Base-by-base conservation (phyloP, 2,888 invertebrate species). In the Parnassius glacialis region DNA sequence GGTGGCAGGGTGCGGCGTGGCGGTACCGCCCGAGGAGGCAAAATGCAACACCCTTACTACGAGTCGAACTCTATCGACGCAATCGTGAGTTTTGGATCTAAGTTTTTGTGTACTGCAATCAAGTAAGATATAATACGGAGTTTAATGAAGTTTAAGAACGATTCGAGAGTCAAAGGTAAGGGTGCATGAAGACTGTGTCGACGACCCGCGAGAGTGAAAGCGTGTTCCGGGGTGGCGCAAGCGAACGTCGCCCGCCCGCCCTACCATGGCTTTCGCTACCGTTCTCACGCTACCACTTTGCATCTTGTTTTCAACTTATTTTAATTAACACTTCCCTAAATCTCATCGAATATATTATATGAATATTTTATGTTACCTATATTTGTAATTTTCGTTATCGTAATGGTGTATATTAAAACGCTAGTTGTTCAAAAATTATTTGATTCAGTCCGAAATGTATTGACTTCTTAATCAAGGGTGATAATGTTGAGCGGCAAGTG, bases 121-220 rank as follows among this genome's bases (percentile, higher is more conserved):
- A 55, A 57, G 65, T 60, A 50, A 57, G 58, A 56, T 61, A 52
- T 62, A 61, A 53, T 56, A 62, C 59, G 61, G 52, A 63, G 58
- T 60, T 54, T 55, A 61, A 63, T 64, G 61, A 41, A 54, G 62
- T 56, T 56, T 65, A 59, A 63, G 62, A 45, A 56, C 56, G 62
- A 62, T 59, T 80, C 82, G 84, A 85, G 82, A 76, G 75, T 71
- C 70, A 64, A 64, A 67, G 76, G 88, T 87, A 86, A 79, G 87
- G 90, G 87, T 79, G 79, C 73, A 72, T 82, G 74, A 81, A 80
- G 81, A 79, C 83, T 82, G 81, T 85, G 90, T 89, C 90, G 89
- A 79, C 86, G 90, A 90, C 90, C 87, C 78, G 84, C 80, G 88
- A 87, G 87, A 90, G 90, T 88, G 89, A 87, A 89, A 87, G 87